Evolutionary conservation across 2,888 invertebrate genomes (phyloP), one percentile per base, ranked within the genome.

Genomic region (Mythimna vitellina): DNA sequence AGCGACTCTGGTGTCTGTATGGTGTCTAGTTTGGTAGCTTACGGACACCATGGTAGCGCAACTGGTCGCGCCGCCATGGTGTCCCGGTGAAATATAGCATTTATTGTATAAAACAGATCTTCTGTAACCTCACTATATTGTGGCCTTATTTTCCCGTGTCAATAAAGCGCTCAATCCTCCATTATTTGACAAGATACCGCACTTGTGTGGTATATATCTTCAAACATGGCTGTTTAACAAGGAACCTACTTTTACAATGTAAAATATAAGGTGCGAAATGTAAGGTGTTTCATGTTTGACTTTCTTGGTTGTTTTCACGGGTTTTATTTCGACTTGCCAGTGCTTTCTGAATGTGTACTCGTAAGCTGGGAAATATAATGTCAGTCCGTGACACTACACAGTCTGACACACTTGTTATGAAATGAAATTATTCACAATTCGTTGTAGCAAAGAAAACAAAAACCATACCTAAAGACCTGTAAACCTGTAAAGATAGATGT

Each of bases 121-220:
- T 67, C 67, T 65, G 66, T 14, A 1, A 3, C 10, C 9, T 20
- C 20, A 14, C 35, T 20, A 14, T 35, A 22, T 49, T 20, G 32
- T 42, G 38, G 58, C 20, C n/a, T 3, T 29, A 60, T 38, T 35
- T 56, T 46, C 25, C 66, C 63, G 49, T 66, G 83, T 85, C 86
- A 83, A 85, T 75, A 85, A 60, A 49, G 29, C 70, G 25, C 68
- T 63, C 70, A 80, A 80, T 76, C 80, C 73, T 54, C 63, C 70
- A 80, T 83, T 73, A 83, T 83, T 83, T 83, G 83, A 80, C 61
- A 68, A 83, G 73, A 61, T 54, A 70, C 86, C 86, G 57, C 83
- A 75, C 10, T 74, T 80, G 77, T 83, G 74, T 85, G 84, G 22
- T 46, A 80, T 61, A 66, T 65, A 74, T 80, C 70, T 78, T 79